phyloP scores from a whole-genome alignment of 2,113 vertebrate species.

The Mobula hypostoma region DNA sequence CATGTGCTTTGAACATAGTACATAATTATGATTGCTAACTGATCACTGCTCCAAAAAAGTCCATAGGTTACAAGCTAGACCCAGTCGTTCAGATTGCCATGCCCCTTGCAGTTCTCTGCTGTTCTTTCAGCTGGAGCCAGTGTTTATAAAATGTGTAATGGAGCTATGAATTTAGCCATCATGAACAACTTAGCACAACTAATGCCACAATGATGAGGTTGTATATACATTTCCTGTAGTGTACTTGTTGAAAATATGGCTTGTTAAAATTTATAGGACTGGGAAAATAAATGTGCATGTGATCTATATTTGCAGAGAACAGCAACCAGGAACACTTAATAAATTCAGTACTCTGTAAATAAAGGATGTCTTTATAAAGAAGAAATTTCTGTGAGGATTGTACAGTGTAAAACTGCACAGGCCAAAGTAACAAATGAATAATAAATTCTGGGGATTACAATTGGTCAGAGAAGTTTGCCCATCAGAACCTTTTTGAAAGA shows the following conservation, averaged over 20 bases:
- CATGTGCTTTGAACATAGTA: background rate
- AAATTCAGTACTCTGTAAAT: constrained; percentile 26
- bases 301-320: constrained; percentile 38
- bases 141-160: constrained; percentile 36
- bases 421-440: constrained; percentile 42
- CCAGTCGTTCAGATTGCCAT: background rate
- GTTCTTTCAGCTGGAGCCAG: constrained; percentile 36
- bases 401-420: constrained; percentile 41
- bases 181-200: constrained; percentile 37
- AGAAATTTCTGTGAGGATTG: constrained; percentile 43
- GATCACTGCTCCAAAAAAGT: background rate
- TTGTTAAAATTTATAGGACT: constrained; percentile 37
- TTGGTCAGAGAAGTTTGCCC: constrained; percentile 42
- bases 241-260: constrained; percentile 37
- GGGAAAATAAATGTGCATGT: constrained; percentile 37
- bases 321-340: constrained; percentile 43
- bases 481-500: constrained; percentile 43
- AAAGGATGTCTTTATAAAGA: constrained; percentile 44
- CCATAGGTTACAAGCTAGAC: background rate
- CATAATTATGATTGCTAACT: background rate
- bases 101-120: constrained; percentile 10
- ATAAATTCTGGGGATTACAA: constrained; percentile 41
- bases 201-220: constrained; percentile 38
- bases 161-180: constrained; percentile 38
- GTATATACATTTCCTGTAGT: constrained; percentile 38